phyloP scores from a whole-genome alignment of 1,140 invertebrate species.

The Oryzaephilus surinamensis region DNA sequence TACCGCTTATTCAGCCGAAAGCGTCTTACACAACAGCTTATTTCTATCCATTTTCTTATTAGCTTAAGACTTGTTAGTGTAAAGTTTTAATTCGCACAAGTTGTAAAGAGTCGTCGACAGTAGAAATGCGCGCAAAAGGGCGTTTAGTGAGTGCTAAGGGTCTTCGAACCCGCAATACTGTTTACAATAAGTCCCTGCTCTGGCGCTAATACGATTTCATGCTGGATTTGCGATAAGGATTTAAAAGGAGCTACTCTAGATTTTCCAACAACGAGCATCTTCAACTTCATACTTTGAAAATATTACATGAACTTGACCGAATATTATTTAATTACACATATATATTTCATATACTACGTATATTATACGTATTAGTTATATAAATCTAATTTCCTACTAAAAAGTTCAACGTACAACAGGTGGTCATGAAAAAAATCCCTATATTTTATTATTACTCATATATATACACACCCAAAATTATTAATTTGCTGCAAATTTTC shows the following conservation, averaged over 20 bases:
- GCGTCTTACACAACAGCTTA: slow-evolving; percentile 38
- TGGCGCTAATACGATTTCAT: slow-evolving; percentile 42
- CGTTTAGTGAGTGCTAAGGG: slow-evolving; percentile 39
- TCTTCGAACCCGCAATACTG: slow-evolving; percentile 37
- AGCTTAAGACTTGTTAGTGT: slow-evolving; percentile 42
- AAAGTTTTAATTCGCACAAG: slow-evolving; percentile 46
- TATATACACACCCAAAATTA: no score
- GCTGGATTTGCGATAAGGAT: slow-evolving; percentile 42
- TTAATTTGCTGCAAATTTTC: no score
- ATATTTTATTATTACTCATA: no score
- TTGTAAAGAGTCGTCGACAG: slow-evolving; percentile 42
- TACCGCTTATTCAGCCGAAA: slow-evolving; percentile 23
- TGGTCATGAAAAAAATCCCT: no score
- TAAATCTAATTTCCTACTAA: no score
- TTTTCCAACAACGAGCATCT: no score
- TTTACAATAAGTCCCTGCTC: slow-evolving; percentile 35
- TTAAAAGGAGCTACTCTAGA: slow-evolving; percentile 27
- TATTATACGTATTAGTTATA: no score
- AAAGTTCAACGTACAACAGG: no score
- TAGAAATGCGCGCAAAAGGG: slow-evolving; percentile 32
- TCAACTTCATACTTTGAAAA: no score
- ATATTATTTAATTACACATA: no score
- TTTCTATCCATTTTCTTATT: slow-evolving; percentile 38
- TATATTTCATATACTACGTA: no score
- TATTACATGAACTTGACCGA: no score